phyloP scores from a whole-genome alignment of 2,888 invertebrate genomes.

The Pelosia muscerda region DNA sequence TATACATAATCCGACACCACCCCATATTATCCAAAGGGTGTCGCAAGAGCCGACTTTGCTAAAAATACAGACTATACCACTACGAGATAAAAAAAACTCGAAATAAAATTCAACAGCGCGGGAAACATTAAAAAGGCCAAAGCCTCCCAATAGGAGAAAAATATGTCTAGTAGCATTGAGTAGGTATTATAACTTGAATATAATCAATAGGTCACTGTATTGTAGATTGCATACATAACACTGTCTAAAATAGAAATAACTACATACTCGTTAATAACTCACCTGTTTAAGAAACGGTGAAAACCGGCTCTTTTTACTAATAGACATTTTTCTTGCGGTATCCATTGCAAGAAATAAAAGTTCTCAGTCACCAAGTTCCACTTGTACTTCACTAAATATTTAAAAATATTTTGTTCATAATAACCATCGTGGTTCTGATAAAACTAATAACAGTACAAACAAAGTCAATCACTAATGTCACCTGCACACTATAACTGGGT shows the following conservation, averaged over 20 bases:
- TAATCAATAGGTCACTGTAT: background rate
- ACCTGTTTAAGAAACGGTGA: constrained; percentile 50
- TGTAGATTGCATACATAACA: background rate
- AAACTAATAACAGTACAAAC: constrained; percentile 10
- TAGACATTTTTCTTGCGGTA: constrained; percentile 25
- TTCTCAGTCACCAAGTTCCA: background rate
- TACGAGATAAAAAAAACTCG: too few relatives aligned
- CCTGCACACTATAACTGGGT: background rate
- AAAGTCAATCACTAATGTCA: constrained; percentile 12
- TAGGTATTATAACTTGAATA: background rate
- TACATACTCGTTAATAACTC: background rate
- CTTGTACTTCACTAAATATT: background rate
- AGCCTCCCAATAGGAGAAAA: too few relatives aligned
- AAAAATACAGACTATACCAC: too few relatives aligned
- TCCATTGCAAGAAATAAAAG: background rate
- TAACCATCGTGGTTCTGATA: constrained; percentile 5
- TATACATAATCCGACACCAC: too few relatives aligned
- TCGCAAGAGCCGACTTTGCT: too few relatives aligned
- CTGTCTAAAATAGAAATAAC: constrained; percentile 7
- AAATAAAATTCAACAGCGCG: too few relatives aligned
- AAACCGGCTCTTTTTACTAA: constrained; percentile 31
- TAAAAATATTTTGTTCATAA: constrained; percentile 2
- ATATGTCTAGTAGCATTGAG: too few relatives aligned
- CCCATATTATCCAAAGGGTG: too few relatives aligned
- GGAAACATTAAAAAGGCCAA: too few relatives aligned